Evolutionary conservation across 2,113 vertebrate genomes (phyloP), one percentile per base, ranked within the genome.

Genomic region (Cyprinodon variegatus): DNA sequence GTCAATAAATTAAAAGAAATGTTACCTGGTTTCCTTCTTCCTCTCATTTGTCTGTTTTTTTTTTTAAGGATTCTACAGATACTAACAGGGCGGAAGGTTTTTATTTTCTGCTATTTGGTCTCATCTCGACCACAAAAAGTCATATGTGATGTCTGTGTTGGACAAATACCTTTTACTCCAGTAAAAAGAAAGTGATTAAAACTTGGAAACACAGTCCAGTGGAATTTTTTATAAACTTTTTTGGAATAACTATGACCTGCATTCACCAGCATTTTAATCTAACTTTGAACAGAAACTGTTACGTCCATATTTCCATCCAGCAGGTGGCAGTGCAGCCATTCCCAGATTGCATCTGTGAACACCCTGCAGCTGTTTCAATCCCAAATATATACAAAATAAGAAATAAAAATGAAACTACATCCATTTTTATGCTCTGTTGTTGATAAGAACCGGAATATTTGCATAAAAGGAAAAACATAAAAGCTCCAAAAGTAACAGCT

Each of bases 1-100:
- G 72, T 88, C 75, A 93, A 93, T 93, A 89, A 93, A 94, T 84
- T 76, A 61, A 63, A 91, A 89, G 66, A 43, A 83, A 89, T 86
- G 53, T 85, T 11, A 12, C 14, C 65, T 53, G 3, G 29, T 7
- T 66, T 15, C 59, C 15, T 64, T 8, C 12, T 38, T 4, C 12
- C 15, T 22, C 57, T 37, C 50, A 5, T 17, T 50, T 13, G 4
- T 4, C 12, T 22, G 15, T 43, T 37, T 62, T 5, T 17, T 50
- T 13, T 3, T 68, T 48, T 48, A 14, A 61, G 41, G 11, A 15
- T 20, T 41, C 15, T 20, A 53, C 17, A 57, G 20, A 57, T 57
- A n/a, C 20, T 4, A 9, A 9, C 2, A 57, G 17, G 17, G 17
- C 0, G 29, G 29, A 29, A 29, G 29, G 29, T 29, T n/a, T 57